phyloP scores from a whole-genome alignment of 64 coral and sea anemone genomes.

The Montipora foliosa region DNA sequence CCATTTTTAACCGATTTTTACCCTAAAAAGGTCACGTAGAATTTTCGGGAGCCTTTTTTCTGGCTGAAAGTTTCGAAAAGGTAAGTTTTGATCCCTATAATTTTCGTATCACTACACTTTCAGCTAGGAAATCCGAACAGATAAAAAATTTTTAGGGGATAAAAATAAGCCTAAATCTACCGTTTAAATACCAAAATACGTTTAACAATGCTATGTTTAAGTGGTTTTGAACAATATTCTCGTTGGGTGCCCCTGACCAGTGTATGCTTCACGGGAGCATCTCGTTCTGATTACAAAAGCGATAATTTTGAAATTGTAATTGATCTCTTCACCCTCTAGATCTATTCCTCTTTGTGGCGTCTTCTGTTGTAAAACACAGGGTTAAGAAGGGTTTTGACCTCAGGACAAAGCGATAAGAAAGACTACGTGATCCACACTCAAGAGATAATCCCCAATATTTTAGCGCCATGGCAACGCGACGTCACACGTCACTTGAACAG shows the following conservation, averaged over 20 bases:
- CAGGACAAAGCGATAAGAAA: neutral
- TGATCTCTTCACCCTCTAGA: neutral
- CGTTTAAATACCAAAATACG: conserved; percentile 17
- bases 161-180: conserved; percentile 36
- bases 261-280: too few relatives aligned
- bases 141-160: neutral
- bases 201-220: conserved; percentile 19
- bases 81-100: neutral
- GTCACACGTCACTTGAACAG: too few relatives aligned
- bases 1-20: too few relatives aligned
- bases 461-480: too few relatives aligned
- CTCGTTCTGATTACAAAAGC: neutral
- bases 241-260: neutral
- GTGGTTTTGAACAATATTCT: conserved; percentile 16
- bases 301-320: neutral
- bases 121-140: conserved; percentile 7
- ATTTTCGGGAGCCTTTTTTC: neutral
- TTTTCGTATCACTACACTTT: conserved; percentile 10
- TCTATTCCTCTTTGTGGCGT: neutral
- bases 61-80: neutral
- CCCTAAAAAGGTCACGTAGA: too few relatives aligned
- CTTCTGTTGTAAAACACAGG: too few relatives aligned
- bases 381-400: neutral
- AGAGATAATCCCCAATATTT: too few relatives aligned
- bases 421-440: too few relatives aligned